These are phyloP conservation scores for Heliconius hermathena DNA, from an alignment of 1,140 invertebrate genomes.

Conservation along the genomic window DNA sequence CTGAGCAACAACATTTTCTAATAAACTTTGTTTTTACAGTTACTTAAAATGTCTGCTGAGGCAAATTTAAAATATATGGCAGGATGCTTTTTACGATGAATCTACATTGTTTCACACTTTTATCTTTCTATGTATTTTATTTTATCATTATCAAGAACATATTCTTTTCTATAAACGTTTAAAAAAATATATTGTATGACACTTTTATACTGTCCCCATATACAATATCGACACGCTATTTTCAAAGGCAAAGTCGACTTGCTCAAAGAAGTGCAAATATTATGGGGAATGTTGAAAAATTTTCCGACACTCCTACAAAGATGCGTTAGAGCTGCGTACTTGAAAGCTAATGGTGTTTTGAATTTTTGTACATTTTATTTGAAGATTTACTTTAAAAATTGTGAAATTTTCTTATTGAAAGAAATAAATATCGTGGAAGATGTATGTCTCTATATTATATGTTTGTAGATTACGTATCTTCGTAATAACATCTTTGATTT, in stretches of 20 bases:
- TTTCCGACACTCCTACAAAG: neutral
- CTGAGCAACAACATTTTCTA: too few relatives aligned
- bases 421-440: neutral
- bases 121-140: too few relatives aligned
- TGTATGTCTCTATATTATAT: too few relatives aligned
- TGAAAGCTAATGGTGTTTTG: neutral
- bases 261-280: conserved; percentile 5
- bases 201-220: neutral
- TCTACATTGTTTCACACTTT: too few relatives aligned
- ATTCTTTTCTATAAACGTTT: neutral
- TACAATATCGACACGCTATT: neutral
- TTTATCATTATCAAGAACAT: too few relatives aligned
- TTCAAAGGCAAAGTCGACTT: conserved; percentile 2
- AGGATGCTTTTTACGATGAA: too few relatives aligned
- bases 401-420: neutral
- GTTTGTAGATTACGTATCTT: too few relatives aligned
- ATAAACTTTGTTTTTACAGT: too few relatives aligned
- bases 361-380: neutral
- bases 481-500: too few relatives aligned
- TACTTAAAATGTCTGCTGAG: too few relatives aligned
- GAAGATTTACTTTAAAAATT: neutral
- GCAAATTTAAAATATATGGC: too few relatives aligned
- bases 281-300: neutral
- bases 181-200: neutral
- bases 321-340: neutral